These are phyloP conservation scores for Paedocypris sp. DNA, from an alignment of 2,113 vertebrate species.

Conservation along the genomic window DNA sequence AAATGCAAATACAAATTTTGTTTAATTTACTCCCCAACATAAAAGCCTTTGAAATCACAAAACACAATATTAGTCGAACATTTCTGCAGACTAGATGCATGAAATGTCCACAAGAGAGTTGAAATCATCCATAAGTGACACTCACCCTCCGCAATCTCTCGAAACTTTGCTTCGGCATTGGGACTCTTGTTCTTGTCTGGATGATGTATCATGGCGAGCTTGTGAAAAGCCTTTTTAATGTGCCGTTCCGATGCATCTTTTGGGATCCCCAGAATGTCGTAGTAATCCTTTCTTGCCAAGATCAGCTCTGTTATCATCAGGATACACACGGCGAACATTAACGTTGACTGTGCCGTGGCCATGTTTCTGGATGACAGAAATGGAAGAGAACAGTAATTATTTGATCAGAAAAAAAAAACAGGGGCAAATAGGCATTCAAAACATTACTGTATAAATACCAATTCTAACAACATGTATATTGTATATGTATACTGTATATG, in stretches of 20 bases:
- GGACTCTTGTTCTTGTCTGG: constrained; percentile 94
- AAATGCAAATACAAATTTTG: neutral
- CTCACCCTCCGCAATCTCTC: constrained; percentile 90
- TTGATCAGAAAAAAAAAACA: neutral
- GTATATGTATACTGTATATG: neutral
- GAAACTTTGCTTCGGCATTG: constrained; percentile 85
- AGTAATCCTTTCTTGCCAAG: constrained; percentile 84
- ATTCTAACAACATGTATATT: neutral
- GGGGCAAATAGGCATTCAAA: too few relatives aligned
- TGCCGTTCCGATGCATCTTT: constrained; percentile 84
- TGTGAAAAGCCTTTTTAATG: constrained; percentile 96
- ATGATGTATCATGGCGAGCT: constrained; percentile 89
- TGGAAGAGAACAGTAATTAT: too few relatives aligned
- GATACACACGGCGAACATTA: constrained; percentile 79
- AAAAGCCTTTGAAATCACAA: too few relatives aligned
- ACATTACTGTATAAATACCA: neutral
- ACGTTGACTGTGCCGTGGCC: constrained; percentile 74
- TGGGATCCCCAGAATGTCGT: constrained; percentile 85
- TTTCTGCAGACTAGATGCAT: neutral
- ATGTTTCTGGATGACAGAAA: constrained; percentile 56
- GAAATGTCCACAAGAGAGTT: neutral
- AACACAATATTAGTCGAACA: too few relatives aligned
- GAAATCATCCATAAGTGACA: neutral
- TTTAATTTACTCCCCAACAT: neutral
- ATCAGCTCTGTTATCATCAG: constrained; percentile 90